Evolutionary conservation across 2,113 vertebrate species (phyloP), one percentile per base, ranked within the genome.

Genomic region (Tenrec ecaudatus): DNA sequence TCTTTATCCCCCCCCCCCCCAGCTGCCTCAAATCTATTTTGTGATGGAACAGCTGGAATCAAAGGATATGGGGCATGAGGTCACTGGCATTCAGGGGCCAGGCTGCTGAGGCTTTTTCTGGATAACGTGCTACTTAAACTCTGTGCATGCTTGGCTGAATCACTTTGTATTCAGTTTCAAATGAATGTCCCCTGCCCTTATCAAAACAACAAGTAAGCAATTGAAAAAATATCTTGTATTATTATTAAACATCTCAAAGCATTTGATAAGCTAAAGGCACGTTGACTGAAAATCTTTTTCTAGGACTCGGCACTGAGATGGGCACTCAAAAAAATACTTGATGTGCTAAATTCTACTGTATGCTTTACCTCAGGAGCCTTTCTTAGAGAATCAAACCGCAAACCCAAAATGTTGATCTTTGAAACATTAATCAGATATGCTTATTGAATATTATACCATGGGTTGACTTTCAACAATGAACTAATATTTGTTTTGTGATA

Each of bases 141-240:
- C 53, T 47, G 11, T 31, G 17, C 1, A 0, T 79, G 43, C 29
- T 79, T 89, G 88, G 23, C 58, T 83, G 40, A 87, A 71, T 92
- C 93, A 36, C 11, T 73, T 78, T 81, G 53, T 75, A 53, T 92
- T 64, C 93, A 60, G 88, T 64, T 95, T 82, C 89, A 90, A 86
- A 75, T 69, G 81, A 86, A 89, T 89, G 27, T 82, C 22, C 22
- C 17, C 60, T 4, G 7, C 2, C 15, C 29, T 62, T 88, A 69
- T 84, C n/a, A 62, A 88, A 96, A 79, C 14, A 47, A 53, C 4
- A 80, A 57, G 36, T 62, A 36, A 2, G 47, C 29, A 88, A 58
- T 82, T 89, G 33, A 89, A 38, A 10, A 80, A 20, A 10, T 60
- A 20, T 5, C 38, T 0, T 43, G 62, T 60, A 71, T 62, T 66